Evolutionary conservation across 2,113 vertebrate species (phyloP), one percentile per base, ranked within the genome.

Genomic region (Neogobius melanostomus): DNA sequence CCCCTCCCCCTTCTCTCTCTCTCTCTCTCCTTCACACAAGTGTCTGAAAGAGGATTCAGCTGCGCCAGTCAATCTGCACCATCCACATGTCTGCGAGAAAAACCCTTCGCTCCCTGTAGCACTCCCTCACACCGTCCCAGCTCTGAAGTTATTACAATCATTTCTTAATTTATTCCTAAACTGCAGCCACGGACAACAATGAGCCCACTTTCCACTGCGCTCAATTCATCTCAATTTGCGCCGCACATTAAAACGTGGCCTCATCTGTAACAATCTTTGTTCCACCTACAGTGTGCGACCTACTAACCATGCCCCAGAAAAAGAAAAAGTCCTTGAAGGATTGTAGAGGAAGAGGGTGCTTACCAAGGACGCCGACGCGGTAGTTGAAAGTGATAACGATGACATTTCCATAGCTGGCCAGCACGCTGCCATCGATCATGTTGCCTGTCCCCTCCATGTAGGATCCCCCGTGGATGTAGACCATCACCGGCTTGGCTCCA

Each of bases 361-460:
- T 95, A 99, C 98, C 97, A 16, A 99, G 92, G 75, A 99, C 97
- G 70, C 98, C 98, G 49, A 99, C 97, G 12, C 98, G 96, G 91
- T 99, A 99, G 95, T 99, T 99, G 85, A 99, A 94, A 72, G 98
- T 99, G 94, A 99, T 98, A 84, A 99, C 96, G 67, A 99, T 99
- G 91, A 99, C 97, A 42, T 99, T 99, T 62, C 98, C 98, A 0
- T 99, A 99, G 94, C 98, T 99, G 91, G 98, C 98, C 88, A 99
- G 93, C 76, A 99, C 89, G n/a, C 97, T 99, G 87, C 96, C 98
- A 60, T 99, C 98, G 64, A 99, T 99, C 98, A 99, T 98, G 94
- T 99, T 99, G 77, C 98, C 98, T 0, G 97, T 99, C 79, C 98
- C 98, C 90, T 99, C 98, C 98, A 99, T 99, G 94, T 99, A 99